Evolutionary conservation across 2,113 vertebrate genomes (phyloP).

Genomic region (Ceuthmochares aereus): DNA sequence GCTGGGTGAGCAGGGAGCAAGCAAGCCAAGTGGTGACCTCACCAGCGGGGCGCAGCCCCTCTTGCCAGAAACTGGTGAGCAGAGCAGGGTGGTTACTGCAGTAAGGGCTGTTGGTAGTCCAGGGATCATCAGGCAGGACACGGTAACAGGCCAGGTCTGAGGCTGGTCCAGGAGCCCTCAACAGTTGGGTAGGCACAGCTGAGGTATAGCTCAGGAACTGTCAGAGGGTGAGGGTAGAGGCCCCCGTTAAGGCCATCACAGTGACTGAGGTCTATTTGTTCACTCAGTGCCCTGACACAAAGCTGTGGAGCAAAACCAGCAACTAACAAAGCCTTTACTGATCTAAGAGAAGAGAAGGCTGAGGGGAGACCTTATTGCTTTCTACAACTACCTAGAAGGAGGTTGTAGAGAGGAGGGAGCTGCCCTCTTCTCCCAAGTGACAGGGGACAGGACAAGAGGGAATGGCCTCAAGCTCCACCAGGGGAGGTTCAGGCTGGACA

Average conservation of each 20-base stretch:
- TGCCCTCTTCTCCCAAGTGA: no score
- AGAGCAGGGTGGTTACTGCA: no score
- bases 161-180: neutral
- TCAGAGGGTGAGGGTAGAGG: neutral
- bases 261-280: neutral
- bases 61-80: neutral
- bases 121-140: neutral
- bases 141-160: neutral
- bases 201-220: neutral
- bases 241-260: neutral
- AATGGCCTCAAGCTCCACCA: no score
- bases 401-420: no score
- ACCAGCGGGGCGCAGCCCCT: fast-evolving
- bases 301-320: neutral
- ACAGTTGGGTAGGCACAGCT: neutral
- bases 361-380: no score
- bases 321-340: neutral
- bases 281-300: neutral
- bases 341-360: neutral
- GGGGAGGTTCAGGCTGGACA: no score
- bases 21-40: fast-evolving
- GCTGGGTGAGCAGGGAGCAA: fast-evolving
- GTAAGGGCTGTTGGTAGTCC: fast-evolving
- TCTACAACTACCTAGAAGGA: no score
- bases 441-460: no score